A percentile compares a stretch with the other conserved stretches of the same genome.
phyloP scores from a whole-genome alignment of 2,888 invertebrate genomes.

The Margaritifera margaritifera region DNA sequence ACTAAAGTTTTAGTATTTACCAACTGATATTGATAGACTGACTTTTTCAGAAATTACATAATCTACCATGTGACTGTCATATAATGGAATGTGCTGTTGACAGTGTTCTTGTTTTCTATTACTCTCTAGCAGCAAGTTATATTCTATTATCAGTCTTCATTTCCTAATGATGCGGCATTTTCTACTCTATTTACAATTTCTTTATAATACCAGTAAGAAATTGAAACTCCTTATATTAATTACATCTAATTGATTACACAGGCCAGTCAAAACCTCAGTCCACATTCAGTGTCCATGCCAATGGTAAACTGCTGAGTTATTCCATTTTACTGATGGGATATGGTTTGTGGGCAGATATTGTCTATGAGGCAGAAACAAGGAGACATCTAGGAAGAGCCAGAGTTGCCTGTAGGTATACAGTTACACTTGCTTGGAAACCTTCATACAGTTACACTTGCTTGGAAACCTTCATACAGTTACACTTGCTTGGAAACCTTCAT shows the following conservation, averaged over 20 bases:
- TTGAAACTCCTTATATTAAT: not conserved
- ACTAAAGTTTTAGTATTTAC: too few relatives aligned
- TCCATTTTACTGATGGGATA: conserved; percentile 20
- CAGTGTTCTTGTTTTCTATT: too few relatives aligned
- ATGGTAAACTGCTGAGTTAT: conserved; percentile 19
- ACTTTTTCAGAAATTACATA: too few relatives aligned
- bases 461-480: too few relatives aligned
- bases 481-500: too few relatives aligned
- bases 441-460: too few relatives aligned
- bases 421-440: too few relatives aligned
- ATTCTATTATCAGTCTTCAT: too few relatives aligned
- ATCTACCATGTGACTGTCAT: not conserved
- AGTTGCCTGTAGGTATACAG: conserved; percentile 29
- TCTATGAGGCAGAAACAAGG: conserved; percentile 19
- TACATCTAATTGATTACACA: conserved; percentile 2
- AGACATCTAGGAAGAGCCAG: conserved; percentile 22
- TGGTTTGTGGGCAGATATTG: conserved; percentile 27
- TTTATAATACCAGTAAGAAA: conserved; percentile 1
- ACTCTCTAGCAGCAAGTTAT: not conserved
- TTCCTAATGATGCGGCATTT: too few relatives aligned
- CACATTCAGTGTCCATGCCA: conserved; percentile 15
- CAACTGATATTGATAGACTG: too few relatives aligned
- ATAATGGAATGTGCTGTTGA: too few relatives aligned
- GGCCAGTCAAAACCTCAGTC: conserved; percentile 6
- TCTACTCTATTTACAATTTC: too few relatives aligned